A percentile compares a stretch with the other conserved stretches of the same genome.
These are phyloP conservation scores for Brienomyrus longianalis DNA, from an alignment of 2,113 vertebrate genomes.

Conservation along the genomic window DNA sequence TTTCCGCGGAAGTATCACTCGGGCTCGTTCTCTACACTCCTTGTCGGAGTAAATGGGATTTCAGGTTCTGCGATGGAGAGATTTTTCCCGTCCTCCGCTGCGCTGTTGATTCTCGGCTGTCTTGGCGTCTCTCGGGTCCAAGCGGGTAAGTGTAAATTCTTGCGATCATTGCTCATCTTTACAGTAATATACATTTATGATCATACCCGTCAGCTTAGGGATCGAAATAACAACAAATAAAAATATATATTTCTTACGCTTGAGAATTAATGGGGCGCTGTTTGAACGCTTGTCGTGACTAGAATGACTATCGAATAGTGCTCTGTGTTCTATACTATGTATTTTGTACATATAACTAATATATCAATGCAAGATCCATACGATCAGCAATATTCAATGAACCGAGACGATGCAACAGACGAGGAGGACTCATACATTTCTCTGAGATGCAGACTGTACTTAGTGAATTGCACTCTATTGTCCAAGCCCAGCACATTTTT, in stretches of 20 bases:
- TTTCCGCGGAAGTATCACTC: background rate
- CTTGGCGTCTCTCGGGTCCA: background rate
- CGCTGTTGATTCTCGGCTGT: background rate
- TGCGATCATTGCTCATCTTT: background rate
- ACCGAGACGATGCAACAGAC: background rate
- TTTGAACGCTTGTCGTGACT: background rate
- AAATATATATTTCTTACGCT: background rate
- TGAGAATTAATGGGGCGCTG: background rate
- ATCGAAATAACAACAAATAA: background rate
- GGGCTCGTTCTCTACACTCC: background rate
- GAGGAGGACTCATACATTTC: background rate
- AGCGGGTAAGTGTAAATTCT: background rate
- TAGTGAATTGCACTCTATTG: background rate
- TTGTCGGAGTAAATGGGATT: background rate
- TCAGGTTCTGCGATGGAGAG: background rate
- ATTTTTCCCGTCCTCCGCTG: background rate
- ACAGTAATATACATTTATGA: background rate
- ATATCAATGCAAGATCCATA: background rate
- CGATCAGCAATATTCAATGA: background rate
- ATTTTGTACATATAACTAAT: background rate
- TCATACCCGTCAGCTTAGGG: background rate
- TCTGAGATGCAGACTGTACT: background rate
- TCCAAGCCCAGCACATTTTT: background rate
- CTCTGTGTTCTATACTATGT: background rate
- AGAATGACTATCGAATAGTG: background rate